A percentile compares a stretch with the other conserved stretches of the same genome.
Evolutionary conservation across 2,113 vertebrate species (phyloP).

Genomic region (Mesembrinibis cayennensis): DNA sequence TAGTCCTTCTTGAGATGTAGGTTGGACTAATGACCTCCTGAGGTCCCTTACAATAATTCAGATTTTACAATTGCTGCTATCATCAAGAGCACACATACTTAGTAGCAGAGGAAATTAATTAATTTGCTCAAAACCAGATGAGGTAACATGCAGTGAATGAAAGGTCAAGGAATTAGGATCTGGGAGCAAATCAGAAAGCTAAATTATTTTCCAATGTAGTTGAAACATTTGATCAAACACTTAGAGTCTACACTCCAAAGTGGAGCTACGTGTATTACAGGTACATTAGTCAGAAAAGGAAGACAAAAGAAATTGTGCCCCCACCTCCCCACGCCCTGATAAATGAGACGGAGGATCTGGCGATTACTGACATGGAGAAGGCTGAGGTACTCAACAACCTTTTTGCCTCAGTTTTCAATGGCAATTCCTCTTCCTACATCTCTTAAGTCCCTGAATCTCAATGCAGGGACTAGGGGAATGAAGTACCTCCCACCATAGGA

Average conservation of each 20-base stretch:
- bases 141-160: background rate
- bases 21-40: background rate
- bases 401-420: background rate
- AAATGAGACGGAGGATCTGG: background rate
- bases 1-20: background rate
- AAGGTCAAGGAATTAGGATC: background rate
- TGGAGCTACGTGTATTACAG: background rate
- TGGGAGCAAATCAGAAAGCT: background rate
- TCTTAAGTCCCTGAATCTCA: background rate
- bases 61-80: background rate
- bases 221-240: background rate
- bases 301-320: background rate
- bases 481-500: background rate
- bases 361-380: background rate
- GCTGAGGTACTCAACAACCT: background rate
- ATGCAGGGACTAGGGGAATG: background rate
- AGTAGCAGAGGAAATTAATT: background rate
- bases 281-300: background rate
- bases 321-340: fast-evolving
- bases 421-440: background rate
- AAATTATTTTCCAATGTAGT: background rate
- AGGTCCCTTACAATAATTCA: background rate
- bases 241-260: background rate
- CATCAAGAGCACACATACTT: background rate
- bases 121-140: background rate